These are phyloP conservation scores for Nomada lathburiana DNA, from an alignment of 2,888 invertebrate genomes.

Conservation along the genomic window DNA sequence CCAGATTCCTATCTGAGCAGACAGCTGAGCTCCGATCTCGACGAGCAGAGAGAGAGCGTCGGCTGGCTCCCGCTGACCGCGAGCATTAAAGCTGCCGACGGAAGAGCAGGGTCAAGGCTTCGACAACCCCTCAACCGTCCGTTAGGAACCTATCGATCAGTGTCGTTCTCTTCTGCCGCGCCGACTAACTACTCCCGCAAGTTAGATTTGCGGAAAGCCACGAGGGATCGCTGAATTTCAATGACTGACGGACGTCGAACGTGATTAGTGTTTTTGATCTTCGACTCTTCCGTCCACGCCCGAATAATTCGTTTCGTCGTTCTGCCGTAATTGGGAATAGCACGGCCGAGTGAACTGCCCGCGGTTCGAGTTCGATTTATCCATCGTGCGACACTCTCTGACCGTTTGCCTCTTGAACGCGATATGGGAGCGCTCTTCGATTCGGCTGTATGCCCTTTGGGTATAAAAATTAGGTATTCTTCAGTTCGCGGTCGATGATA, in stretches of 20 bases:
- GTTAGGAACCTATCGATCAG: constrained; percentile 81
- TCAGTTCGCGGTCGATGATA: no score
- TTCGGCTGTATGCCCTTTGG: no score
- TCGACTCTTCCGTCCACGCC: constrained; percentile 14
- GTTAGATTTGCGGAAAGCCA: constrained; percentile 65
- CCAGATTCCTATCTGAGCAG: constrained; percentile 81
- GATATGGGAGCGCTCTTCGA: no score
- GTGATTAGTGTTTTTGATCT: constrained; percentile 75
- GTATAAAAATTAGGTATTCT: no score
- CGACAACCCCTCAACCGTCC: constrained; percentile 72
- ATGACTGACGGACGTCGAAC: constrained; percentile 72
- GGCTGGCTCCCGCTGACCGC: constrained; percentile 62
- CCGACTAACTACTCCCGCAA: constrained; percentile 60
- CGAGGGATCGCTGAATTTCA: constrained; percentile 62
- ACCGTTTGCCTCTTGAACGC: neutral
- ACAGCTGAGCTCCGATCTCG: constrained; percentile 75
- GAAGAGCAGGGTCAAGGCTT: constrained; percentile 78
- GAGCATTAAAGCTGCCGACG: constrained; percentile 75
- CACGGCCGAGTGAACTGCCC: constrained; percentile 1
- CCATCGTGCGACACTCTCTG: neutral
- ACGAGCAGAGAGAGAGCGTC: constrained; percentile 66
- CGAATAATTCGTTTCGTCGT: constrained; percentile 19
- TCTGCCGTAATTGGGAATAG: constrained; percentile 39
- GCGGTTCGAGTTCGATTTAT: neutral
- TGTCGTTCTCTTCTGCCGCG: constrained; percentile 64